These are phyloP conservation scores for Monopis laevigella DNA, from an alignment of 2,888 invertebrate genomes.

Conservation along the genomic window DNA sequence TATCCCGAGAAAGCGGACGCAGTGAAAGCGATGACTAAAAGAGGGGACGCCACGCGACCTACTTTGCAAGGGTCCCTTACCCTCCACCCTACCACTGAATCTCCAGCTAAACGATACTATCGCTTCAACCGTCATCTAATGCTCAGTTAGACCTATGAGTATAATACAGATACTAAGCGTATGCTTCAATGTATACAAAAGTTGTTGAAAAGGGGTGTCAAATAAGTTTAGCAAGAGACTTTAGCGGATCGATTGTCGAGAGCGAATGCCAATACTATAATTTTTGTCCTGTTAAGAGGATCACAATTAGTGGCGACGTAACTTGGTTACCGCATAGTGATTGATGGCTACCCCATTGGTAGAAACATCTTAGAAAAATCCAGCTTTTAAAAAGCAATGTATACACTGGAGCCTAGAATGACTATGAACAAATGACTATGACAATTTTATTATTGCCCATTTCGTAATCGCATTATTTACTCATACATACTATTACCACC, in stretches of 20 bases:
- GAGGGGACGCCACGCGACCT: conserved; percentile 38
- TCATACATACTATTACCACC: too few species aligned
- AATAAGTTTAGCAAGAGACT: conserved; percentile 19
- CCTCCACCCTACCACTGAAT: conserved; percentile 29
- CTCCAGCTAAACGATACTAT: conserved; percentile 19
- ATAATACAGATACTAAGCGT: not conserved
- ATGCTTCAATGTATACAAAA: conserved; percentile 32
- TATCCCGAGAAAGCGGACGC: conserved; percentile 39
- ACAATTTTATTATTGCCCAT: too few species aligned
- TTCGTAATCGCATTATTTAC: too few species aligned
- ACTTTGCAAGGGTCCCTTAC: conserved; percentile 38
- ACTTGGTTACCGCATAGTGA: conserved; percentile 42
- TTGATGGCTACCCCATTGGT: conserved; percentile 29
- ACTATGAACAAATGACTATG: too few species aligned
- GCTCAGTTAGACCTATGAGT: not conserved
- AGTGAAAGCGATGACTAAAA: conserved; percentile 46
- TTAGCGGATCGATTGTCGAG: conserved; percentile 38
- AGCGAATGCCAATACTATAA: conserved; percentile 30
- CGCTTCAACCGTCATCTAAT: conserved; percentile 1
- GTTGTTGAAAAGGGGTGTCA: not conserved
- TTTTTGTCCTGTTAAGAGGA: conserved; percentile 26
- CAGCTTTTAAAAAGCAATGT: too few species aligned
- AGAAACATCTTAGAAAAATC: too few species aligned
- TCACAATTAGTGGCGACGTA: conserved; percentile 51
- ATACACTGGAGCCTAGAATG: too few species aligned